Base-by-base conservation (phyloP, 2,797 vertebrate species). In the Leptodactylus fallax region DNA sequence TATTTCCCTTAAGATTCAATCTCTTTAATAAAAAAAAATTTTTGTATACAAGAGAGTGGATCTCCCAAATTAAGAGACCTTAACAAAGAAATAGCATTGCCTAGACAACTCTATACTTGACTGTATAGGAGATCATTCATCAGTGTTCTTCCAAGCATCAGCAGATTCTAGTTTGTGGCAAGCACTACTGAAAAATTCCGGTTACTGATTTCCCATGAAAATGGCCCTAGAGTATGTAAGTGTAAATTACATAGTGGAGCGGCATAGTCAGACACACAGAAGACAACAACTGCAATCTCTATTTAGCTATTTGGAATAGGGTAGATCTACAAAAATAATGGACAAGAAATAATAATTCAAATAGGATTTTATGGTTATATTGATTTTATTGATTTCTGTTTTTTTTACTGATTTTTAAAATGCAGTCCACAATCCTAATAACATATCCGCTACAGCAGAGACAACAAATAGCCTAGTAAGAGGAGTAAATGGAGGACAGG, bases 381-480 rank as follows among this genome's bases (percentile, higher is more conserved):
- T 11, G 19, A 51, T 76, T 76, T 76, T 51, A 51, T 49, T 51
- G 9, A 76, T 76, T 49, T 76, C 10, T 49, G 19, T 76, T 23
- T 21, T 58, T 49, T 69, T 21, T 11, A 47, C 63, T 65, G n/a
- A 17, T 12, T 5, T 17, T 49, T 27, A 13, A 55, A 67, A 17
- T 63, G 21, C 19, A 61, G 2, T 7, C 60, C 9, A n/a, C 7
- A 61, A 10, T 61, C 7, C 19, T 14, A 58, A 61, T 58, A 23
- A 5, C n/a, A 10, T n/a, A 76, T 72, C 23, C 9, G 23, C n/a
- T 47, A 36, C 74, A n/a, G 27, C 19, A n/a, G 53, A 72, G 67
- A 83, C 65, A 56, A 55, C 53, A 83, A 19, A 69, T 55, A 72
- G 45, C 45, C 47, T 51, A 45, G 69, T 61, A 60, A 53, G 27